phyloP scores from a whole-genome alignment of 2,797 vertebrate genomes.

The Uromys caudimaculatus region DNA sequence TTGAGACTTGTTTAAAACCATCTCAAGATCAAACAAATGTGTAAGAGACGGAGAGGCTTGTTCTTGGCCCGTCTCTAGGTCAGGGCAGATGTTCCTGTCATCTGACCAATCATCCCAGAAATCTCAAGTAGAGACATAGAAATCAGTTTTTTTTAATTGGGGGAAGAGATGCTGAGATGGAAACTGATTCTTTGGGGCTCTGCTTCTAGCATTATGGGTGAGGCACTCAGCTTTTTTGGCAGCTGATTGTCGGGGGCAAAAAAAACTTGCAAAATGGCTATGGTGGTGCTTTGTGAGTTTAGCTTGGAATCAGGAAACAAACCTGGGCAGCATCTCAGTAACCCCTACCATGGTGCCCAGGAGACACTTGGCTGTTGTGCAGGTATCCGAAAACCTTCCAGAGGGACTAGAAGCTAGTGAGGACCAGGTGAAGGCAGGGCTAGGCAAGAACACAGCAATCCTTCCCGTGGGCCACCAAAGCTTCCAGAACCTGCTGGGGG shows the following conservation, averaged over 20 bases:
- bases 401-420: background rate
- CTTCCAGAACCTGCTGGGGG: conserved; percentile 8
- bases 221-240: background rate
- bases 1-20: background rate
- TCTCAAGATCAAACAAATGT: background rate
- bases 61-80: background rate
- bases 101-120: background rate
- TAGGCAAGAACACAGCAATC: background rate
- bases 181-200: background rate
- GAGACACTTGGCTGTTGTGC: background rate
- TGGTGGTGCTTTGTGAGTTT: background rate
- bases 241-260: background rate
- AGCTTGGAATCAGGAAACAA: background rate
- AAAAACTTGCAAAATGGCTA: background rate
- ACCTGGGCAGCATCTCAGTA: background rate
- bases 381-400: background rate
- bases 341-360: background rate
- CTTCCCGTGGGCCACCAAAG: background rate
- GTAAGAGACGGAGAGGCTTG: background rate
- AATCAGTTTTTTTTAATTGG: background rate
- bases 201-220: background rate
- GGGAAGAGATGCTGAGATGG: background rate
- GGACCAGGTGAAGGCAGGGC: background rate
- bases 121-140: background rate
- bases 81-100: background rate